phyloP scores from a whole-genome alignment of 2,797 vertebrate species.

The Cynodonichthys magdalenae region DNA sequence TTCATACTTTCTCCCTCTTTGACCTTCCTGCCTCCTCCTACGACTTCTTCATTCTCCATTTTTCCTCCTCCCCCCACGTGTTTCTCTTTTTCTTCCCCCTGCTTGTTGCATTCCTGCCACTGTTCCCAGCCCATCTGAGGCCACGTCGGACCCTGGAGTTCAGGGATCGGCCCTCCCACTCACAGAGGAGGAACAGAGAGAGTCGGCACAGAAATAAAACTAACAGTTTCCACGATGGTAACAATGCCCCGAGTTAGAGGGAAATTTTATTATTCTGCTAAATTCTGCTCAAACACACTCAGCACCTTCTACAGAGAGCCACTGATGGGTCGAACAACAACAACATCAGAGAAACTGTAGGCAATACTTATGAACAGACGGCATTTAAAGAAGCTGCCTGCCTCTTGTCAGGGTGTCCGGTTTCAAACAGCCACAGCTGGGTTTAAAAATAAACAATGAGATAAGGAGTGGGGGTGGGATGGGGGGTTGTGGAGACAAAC shows the following conservation, averaged over 20 bases:
- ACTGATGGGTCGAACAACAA: constrained; percentile 9
- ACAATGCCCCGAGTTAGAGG: constrained; percentile 21
- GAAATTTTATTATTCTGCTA: constrained; percentile 37
- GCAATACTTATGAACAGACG: constrained; percentile 12
- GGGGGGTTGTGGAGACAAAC: constrained; percentile 8
- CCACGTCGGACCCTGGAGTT: constrained; percentile 65
- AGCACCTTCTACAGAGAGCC: constrained; percentile 25
- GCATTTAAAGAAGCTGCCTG: constrained; percentile 20
- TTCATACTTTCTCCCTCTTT: constrained; percentile 34
- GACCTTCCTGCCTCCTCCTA: constrained; percentile 46
- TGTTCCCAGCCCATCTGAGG: constrained; percentile 57
- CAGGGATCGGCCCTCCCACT: constrained; percentile 55
- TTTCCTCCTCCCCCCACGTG: constrained; percentile 28
- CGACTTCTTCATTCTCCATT: constrained; percentile 45
- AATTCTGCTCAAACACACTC: constrained; percentile 33
- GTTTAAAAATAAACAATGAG: constrained; percentile 34
- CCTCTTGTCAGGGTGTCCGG: constrained; percentile 31
- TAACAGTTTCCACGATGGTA: constrained; percentile 44
- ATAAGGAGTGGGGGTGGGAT: constrained; percentile 4
- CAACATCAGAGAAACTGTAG: constrained; percentile 13
- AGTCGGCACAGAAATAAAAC: constrained; percentile 9
- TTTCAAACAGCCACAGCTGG: constrained; percentile 10
- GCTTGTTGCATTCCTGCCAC: constrained; percentile 66
- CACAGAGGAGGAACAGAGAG: constrained; percentile 28
- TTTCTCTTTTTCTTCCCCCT: constrained; percentile 33